Evolutionary conservation across 2,113 vertebrate species (phyloP), one percentile per base, ranked within the genome.

Genomic region (Lophius piscatorius): DNA sequence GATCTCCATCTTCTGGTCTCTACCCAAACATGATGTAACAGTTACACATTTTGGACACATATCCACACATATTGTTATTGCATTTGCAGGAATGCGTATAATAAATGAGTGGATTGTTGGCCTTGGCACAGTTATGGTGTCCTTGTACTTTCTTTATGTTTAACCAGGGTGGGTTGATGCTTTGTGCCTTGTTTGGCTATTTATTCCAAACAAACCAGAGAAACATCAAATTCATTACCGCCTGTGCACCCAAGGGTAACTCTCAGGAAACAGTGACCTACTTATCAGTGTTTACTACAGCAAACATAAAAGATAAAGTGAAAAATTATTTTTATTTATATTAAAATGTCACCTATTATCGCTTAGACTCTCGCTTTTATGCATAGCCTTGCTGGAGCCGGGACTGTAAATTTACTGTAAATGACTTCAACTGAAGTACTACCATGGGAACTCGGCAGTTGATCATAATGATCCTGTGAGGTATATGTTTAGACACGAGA

Each of bases 401-500:
- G 54, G 38, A 38, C 50, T 8, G 3, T 57, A 10, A 8, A 31
- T 39, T 57, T 46, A 48, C 56, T 70, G 39, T 61, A 39, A 55
- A 60, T 1, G 12, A 60, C 4, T 36, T 26, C 7, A 60, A 71
- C 22, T 47, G 50, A 78, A 74, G 65, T 23, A 31, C 36, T 28
- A 50, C 77, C 52, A 39, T 50, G 61, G 76, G 76, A 84, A 67
- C 67, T 61, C 49, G 34, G 36, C 56, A 40, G 57, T 47, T 50
- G 55, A 81, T 81, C 69, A 69, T 11, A 70, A 52, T 10, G 60
- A 72, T 76, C 61, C 62, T 76, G 56, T 52, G 72, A 78, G 76
- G 75, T 68, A 58, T 72, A 42, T 78, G 68, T 78, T 81, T 74
- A 83, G 81, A 80, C 64, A 67, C 21, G 63, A 81, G 63, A 64